Percentiles rank a stretch among this genome's conserved stretches.
Conservation (phyloP, 2,797 vertebrate species). For the Poeciliopsis presidionis region DNA sequence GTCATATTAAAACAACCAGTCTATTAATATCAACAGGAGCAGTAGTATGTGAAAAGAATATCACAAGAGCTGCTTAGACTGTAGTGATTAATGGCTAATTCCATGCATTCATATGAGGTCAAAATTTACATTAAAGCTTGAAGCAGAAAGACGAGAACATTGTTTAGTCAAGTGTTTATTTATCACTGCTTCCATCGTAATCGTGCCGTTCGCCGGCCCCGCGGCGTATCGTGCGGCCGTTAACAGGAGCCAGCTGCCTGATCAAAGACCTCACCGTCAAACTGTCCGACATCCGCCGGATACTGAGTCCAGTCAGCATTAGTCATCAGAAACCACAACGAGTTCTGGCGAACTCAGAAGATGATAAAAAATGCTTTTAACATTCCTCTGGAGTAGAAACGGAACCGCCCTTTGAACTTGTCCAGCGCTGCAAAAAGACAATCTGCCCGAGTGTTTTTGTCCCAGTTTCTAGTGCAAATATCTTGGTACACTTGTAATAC, state of each 20-base stretch:
- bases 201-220: background rate
- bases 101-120: background rate
- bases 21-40: background rate
- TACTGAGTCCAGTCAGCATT: background rate
- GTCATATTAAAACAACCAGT: background rate
- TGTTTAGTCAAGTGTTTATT: background rate
- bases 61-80: background rate
- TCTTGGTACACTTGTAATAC: too few species aligned
- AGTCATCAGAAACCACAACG: background rate
- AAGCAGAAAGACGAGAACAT: background rate
- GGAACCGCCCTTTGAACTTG: background rate
- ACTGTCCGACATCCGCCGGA: background rate
- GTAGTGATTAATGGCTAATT: background rate
- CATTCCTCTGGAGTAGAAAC: background rate
- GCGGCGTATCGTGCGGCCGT: background rate
- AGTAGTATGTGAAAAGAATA: background rate
- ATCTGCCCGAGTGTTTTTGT: too few species aligned
- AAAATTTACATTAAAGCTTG: background rate
- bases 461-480: too few species aligned
- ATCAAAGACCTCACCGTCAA: background rate
- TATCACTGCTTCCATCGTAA: background rate
- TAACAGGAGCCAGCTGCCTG: background rate
- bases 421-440: background rate
- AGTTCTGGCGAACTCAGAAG: background rate
- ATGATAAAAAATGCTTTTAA: background rate